Base-by-base conservation (phyloP, 2,797 vertebrate species). In the Ceryle rudis region DNA sequence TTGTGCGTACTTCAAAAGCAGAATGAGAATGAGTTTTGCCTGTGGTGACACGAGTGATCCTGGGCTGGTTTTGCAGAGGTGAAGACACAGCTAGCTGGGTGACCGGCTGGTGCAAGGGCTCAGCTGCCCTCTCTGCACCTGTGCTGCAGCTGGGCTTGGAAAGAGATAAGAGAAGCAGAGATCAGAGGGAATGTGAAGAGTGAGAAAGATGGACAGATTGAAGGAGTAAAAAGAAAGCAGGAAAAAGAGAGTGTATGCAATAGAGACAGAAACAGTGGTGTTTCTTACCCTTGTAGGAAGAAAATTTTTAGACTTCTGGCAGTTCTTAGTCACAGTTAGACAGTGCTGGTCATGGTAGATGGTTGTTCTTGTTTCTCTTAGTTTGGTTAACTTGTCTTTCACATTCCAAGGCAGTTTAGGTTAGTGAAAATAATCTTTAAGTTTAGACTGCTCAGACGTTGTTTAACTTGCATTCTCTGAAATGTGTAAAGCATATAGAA, bases 401-500 rank as follows among this genome's bases (percentile, higher is more conserved):
- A 60, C 20, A 10, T 62, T 89, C 39, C 81, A 41, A 92, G 55
- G 46, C 57, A 37, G n/a, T 71, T 93, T 42, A 60, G 80, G 71
- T 92, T 55, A 54, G 29, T 71, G 58, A 84, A 70, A 72, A 88
- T 60, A 72, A 60, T 39, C 22, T 78, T 91, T 88, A 86, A 82
- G 80, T 39, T 33, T 60, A 47, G n/a, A 19, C 51, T 80, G 55
- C 26, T 69, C 82, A 86, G 90, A 83, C 15, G 29, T 81, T 39
- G 70, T 85, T 91, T 60, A 65, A 70, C 77, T 95, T 94, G n/a
- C 21, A 10, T 72, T 71, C 81, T 96, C 58, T 74, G 81, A 83
- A 94, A 84, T 89, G 5, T 81, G 72, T 95, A 64, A 95, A 96
- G 90, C 72, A 65, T 71, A 83, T 0, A 33, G 39, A 69, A 31